phyloP scores from a whole-genome alignment of 2,888 invertebrate genomes.

The Hecatera dysodea region DNA sequence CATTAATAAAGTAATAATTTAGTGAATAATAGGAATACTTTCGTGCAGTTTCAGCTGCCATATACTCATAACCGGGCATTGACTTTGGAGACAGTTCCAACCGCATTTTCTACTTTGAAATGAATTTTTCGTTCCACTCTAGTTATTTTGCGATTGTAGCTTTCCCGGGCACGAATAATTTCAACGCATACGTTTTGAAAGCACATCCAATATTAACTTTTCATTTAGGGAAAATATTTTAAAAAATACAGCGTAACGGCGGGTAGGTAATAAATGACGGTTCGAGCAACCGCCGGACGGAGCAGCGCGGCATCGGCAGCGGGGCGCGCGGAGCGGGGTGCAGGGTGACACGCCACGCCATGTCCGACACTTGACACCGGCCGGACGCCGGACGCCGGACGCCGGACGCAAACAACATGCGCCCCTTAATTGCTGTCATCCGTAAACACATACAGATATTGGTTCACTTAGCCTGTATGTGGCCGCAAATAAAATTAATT shows the following conservation, averaged over 20 bases:
- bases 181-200: slow-evolving; percentile 21
- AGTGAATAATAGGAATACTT: slow-evolving; percentile 9
- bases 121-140: slow-evolving; percentile 34
- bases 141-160: slow-evolving; percentile 22
- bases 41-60: slow-evolving; percentile 19
- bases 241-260: slow-evolving; percentile 38
- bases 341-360: slow-evolving; percentile 66
- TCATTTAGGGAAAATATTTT: slow-evolving; percentile 47
- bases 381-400: slow-evolving; percentile 68
- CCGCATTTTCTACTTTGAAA: slow-evolving; percentile 26
- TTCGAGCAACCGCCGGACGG: slow-evolving; percentile 17
- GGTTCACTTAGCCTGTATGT: slow-evolving; percentile 45
- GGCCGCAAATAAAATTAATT: slow-evolving; percentile 57
- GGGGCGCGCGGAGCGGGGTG: slow-evolving; percentile 2
- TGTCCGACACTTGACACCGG: slow-evolving; percentile 78
- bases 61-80: slow-evolving; percentile 45
- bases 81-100: slow-evolving; percentile 22
- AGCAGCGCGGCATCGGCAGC: background rate
- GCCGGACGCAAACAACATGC: slow-evolving; percentile 71
- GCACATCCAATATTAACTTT: slow-evolving; percentile 24
- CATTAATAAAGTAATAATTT: slow-evolving; percentile 36
- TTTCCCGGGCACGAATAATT: slow-evolving; percentile 2
- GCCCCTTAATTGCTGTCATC: slow-evolving; percentile 73
- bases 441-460: slow-evolving; percentile 67
- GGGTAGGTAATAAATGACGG: slow-evolving; percentile 63